phyloP scores from a whole-genome alignment of 2,113 vertebrate genomes.

The Anhinga rufa region DNA sequence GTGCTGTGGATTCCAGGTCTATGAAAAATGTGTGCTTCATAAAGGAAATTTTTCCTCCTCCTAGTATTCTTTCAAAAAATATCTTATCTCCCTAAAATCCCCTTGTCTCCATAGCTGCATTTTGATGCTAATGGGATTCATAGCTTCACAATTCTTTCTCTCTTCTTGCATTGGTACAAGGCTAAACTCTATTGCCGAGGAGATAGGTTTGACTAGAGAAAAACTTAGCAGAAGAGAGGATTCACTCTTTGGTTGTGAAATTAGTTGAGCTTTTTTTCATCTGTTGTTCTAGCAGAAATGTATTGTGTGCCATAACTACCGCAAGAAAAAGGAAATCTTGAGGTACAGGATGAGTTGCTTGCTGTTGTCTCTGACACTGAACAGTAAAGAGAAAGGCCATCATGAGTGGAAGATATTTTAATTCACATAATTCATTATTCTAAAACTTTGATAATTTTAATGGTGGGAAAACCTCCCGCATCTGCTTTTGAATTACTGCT shows the following conservation, averaged over 20 bases:
- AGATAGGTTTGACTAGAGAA: neutral
- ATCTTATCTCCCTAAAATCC: neutral
- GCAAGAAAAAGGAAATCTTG: neutral
- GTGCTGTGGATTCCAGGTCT: neutral
- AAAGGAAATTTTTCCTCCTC: neutral
- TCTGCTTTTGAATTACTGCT: neutral
- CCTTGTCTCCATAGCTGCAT: neutral
- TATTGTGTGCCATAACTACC: neutral
- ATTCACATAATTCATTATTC: neutral
- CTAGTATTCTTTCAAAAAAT: neutral
- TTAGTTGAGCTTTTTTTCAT: neutral
- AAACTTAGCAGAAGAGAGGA: neutral
- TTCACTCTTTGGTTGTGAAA: neutral
- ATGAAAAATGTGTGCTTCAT: neutral
- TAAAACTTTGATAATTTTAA: neutral
- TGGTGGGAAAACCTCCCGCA: neutral
- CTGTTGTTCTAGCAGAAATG: neutral
- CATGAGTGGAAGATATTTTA: neutral
- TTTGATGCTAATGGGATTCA: conserved; percentile 24
- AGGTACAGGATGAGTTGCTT: neutral
- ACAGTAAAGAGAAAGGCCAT: neutral
- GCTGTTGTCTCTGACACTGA: neutral
- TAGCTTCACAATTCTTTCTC: conserved; percentile 15
- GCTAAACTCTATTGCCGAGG: neutral
- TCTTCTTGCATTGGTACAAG: neutral